These are phyloP conservation scores for Parazoanthus swiftii DNA, from an alignment of 92 coral and sea anemone genomes.

Conservation along the genomic window DNA sequence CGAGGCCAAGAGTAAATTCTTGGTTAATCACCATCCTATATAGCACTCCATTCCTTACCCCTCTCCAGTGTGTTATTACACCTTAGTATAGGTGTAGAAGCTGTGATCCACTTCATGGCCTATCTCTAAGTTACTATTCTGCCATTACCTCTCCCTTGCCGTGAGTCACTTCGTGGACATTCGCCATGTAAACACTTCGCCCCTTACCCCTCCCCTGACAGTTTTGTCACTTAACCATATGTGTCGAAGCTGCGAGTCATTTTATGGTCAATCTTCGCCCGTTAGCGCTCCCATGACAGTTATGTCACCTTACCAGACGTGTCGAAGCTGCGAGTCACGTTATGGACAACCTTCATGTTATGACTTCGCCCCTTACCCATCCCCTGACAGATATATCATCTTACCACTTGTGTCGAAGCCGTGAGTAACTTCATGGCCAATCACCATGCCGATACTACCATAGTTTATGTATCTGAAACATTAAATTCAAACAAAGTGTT, in stretches of 20 bases:
- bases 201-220: not conserved
- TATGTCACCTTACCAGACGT: not conserved
- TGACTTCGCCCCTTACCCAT: not conserved
- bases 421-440: not conserved
- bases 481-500: no score
- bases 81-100: no score
- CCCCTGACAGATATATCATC: not conserved
- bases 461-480: slow-evolving; percentile 10
- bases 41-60: no score
- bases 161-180: not conserved
- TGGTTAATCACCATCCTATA: no score
- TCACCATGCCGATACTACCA: slow-evolving; percentile 28
- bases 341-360: not conserved
- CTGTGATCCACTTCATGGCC: no score
- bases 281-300: not conserved
- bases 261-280: slow-evolving; percentile 1
- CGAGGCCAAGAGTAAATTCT: no score
- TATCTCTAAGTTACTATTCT: no score
- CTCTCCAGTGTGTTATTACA: no score
- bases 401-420: slow-evolving; percentile 2
- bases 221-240: not conserved
- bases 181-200: not conserved
- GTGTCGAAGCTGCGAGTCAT: not conserved
- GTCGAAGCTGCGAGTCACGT: slow-evolving; percentile 5
- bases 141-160: no score